Conservation (phyloP, 2,797 vertebrate genomes). For the Schizopygopsis pylzovi region DNA sequence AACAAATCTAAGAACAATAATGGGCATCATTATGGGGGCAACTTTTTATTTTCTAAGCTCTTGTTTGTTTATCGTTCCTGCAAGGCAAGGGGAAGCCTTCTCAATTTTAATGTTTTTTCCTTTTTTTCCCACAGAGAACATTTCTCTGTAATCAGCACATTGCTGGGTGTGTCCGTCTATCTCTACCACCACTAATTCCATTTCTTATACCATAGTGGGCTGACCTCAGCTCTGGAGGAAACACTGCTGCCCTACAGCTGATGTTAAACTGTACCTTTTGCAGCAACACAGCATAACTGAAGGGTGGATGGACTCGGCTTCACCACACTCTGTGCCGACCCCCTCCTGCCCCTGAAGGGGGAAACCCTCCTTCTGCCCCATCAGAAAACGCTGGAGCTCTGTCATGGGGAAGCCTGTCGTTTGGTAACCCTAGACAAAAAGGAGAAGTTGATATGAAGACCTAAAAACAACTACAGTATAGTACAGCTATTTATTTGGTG, state of each 20-base stretch:
- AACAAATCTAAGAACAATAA: background rate
- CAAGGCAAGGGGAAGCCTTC: slow-evolving; percentile 58
- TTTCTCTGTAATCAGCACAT: slow-evolving; percentile 84
- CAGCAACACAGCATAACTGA: slow-evolving; percentile 78
- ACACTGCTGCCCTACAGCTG: slow-evolving; percentile 61
- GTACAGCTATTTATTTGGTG: background rate
- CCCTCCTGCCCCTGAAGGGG: slow-evolving; percentile 57
- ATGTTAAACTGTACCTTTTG: slow-evolving; percentile 84
- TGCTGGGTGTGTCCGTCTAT: slow-evolving; percentile 80
- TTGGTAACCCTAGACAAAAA: slow-evolving; percentile 86
- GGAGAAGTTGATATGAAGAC: slow-evolving; percentile 52
- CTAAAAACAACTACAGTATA: background rate
- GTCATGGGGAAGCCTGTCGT: slow-evolving; percentile 88
- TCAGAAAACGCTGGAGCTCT: slow-evolving; percentile 90
- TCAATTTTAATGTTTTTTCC: slow-evolving; percentile 7
- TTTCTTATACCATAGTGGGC: slow-evolving; percentile 72
- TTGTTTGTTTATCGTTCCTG: slow-evolving; percentile 53
- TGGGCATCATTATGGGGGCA: background rate
- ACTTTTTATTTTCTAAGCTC: slow-evolving; percentile 30
- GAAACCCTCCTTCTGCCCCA: slow-evolving; percentile 70
- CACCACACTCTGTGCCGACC: slow-evolving; percentile 12
- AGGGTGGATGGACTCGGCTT: slow-evolving; percentile 23
- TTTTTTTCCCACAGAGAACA: slow-evolving; percentile 54
- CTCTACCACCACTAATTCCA: slow-evolving; percentile 81
- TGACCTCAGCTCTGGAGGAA: slow-evolving; percentile 73